Conservation (phyloP, 2,113 vertebrate genomes). For the Smithornis capensis region DNA sequence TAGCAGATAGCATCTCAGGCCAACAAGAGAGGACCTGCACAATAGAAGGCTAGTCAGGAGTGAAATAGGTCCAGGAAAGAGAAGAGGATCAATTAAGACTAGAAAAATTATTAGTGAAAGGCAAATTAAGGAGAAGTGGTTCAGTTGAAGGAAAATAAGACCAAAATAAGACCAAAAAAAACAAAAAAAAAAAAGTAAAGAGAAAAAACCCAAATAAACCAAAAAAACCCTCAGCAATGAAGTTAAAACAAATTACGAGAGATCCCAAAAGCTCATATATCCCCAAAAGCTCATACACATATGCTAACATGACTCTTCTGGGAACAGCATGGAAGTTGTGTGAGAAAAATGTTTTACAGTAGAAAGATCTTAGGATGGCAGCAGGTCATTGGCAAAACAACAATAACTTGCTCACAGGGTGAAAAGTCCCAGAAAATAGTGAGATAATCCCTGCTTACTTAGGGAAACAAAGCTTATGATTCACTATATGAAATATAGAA, state of each 20-base stretch:
- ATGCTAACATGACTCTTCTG: neutral
- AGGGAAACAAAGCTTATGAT: neutral
- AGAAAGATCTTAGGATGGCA: neutral
- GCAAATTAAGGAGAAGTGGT: neutral
- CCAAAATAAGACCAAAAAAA: neutral
- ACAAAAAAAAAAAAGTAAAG: neutral
- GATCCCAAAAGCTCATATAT: too few species aligned
- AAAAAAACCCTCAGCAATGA: neutral
- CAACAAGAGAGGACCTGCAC: neutral
- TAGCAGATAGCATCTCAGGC: neutral
- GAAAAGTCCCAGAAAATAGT: neutral
- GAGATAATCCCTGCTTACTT: neutral
- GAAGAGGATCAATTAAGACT: neutral
- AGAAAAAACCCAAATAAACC: neutral
- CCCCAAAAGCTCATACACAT: neutral
- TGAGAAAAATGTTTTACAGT: neutral
- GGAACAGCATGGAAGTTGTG: neutral
- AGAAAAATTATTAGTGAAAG: neutral
- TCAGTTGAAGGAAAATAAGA: neutral
- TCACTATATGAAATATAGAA: neutral
- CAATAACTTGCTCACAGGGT: neutral
- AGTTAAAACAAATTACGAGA: neutral
- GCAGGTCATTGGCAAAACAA: neutral
- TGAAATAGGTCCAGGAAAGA: neutral
- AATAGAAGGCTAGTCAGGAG: neutral